These are phyloP conservation scores for Muscidifurax raptorellus DNA, from an alignment of 1,140 invertebrate genomes.

Conservation along the genomic window DNA sequence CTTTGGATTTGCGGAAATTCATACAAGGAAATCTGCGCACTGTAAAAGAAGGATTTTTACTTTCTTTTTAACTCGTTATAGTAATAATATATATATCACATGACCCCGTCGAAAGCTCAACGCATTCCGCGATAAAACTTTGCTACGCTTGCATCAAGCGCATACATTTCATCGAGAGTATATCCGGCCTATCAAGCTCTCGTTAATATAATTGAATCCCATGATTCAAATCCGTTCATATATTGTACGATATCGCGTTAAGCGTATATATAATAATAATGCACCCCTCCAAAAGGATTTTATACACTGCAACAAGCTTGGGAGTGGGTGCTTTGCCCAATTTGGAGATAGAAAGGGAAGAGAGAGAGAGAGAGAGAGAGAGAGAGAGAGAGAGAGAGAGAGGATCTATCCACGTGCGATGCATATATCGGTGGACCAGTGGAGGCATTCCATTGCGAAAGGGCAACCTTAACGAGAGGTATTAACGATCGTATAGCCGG, in stretches of 20 bases:
- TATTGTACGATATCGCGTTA: neutral
- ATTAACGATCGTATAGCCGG: slow-evolving; percentile 58
- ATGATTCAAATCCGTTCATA: slow-evolving; percentile 1
- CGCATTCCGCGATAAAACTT: too few species aligned
- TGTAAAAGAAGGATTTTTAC: too few species aligned
- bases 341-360: neutral
- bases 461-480: slow-evolving; percentile 35
- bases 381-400: too few species aligned
- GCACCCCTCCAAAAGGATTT: slow-evolving; percentile 3
- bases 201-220: slow-evolving; percentile 30
- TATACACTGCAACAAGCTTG: neutral
- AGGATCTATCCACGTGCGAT: neutral
- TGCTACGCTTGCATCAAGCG: too few species aligned
- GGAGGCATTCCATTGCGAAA: neutral
- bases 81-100: too few species aligned
- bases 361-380: neutral
- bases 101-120: too few species aligned
- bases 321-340: slow-evolving; percentile 1
- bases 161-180: too few species aligned
- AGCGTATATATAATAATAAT: neutral
- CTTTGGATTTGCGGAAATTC: too few species aligned
- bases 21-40: too few species aligned
- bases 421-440: neutral
- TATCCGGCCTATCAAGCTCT: neutral
- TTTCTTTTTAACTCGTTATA: too few species aligned